These are phyloP conservation scores for Spodoptera frugiperda DNA, from an alignment of 1,140 invertebrate genomes.

Conservation along the genomic window DNA sequence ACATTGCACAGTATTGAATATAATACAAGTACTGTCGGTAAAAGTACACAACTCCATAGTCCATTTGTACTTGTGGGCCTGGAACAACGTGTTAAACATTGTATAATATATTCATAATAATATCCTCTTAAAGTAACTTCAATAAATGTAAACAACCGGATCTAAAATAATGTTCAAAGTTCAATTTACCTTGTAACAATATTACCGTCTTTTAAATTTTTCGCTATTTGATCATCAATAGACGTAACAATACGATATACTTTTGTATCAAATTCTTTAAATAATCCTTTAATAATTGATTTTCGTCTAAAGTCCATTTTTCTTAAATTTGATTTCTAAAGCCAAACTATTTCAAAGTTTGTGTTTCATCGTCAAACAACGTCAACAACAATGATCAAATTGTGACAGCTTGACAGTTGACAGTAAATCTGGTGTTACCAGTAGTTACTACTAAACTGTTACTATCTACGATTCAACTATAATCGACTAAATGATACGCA, in stretches of 20 bases:
- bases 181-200: conserved; percentile 65
- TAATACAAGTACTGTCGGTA: conserved; percentile 66
- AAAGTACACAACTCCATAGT: conserved; percentile 70
- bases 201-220: conserved; percentile 58
- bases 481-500: too few species aligned
- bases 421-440: too few species aligned
- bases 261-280: neutral
- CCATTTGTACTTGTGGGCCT: conserved; percentile 72
- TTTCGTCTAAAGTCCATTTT: neutral
- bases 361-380: too few species aligned
- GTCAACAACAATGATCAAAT: too few species aligned
- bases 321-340: neutral
- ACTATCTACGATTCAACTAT: too few species aligned
- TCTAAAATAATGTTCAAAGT: conserved; percentile 30
- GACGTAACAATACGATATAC: neutral
- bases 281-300: neutral
- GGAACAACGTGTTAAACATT: conserved; percentile 54
- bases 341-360: too few species aligned
- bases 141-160: conserved; percentile 6
- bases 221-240: conserved; percentile 60
- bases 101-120: neutral
- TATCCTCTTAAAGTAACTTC: neutral
- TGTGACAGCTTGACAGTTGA: too few species aligned
- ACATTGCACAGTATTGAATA: conserved; percentile 66
- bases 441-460: too few species aligned